Evolutionary conservation across 2,797 vertebrate genomes (phyloP), one percentile per base, ranked within the genome.

Genomic region (Odontamblyopus rebecca): DNA sequence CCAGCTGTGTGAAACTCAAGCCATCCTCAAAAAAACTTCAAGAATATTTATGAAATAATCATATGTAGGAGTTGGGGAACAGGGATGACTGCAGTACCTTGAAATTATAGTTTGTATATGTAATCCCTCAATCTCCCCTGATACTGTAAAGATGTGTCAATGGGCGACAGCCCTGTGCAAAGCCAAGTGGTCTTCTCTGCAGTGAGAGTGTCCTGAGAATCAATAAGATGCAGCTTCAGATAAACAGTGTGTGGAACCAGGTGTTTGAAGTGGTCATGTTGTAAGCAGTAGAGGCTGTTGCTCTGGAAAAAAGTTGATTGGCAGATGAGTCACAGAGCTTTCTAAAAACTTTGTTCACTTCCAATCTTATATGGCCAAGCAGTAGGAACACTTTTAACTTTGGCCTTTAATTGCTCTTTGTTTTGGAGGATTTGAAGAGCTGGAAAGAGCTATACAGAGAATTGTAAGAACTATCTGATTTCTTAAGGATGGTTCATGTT

Each of bases 101-200:
- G 13, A 62, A 3, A 71, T 72, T 23, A 27, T 56, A 38, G 66
- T 51, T 67, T 30, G 15, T 5, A 30, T 48, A 69, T 32, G 4
- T 2, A 26, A 69, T 26, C 19, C 15, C 61, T 44, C 5, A 67
- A 70, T 9, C 59, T 51, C 12, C 11, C 60, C 29, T 2, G 19
- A n/a, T 38, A 60, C 23, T 23, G 23, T 23, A 77, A 38, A 32
- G n/a, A n/a, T 72, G 67, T 63, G 78, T 89, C 91, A 91, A 90
- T 92, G 90, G 89, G 87, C 90, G 92, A 86, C 90, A 91, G 87
- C 73, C 88, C 92, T 86, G 90, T 91, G 90, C 86, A 89, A 80
- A 85, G 75, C 51, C 62, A 30, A 53, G 59, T 51, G 61, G n/a
- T 4, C 63, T 29, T 74, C 67, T 72, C 74, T 71, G 63, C 68